Evolutionary conservation across 2,888 invertebrate genomes (phyloP).

Genomic region (Deilephila elpenor): DNA sequence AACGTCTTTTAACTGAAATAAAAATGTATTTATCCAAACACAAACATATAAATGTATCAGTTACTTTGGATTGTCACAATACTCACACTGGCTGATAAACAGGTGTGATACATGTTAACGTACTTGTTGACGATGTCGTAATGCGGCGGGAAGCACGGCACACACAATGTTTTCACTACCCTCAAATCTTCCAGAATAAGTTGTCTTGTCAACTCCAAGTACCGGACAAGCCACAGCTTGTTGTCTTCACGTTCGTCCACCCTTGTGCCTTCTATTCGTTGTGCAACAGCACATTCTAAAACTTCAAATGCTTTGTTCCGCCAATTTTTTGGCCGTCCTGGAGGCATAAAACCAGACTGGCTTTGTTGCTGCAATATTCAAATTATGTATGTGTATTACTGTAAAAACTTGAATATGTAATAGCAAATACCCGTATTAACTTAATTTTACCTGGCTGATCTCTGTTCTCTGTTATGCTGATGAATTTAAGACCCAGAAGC

Average conservation of each 20-base stretch:
- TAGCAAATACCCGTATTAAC: too few relatives aligned
- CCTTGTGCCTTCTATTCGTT: constrained; percentile 97
- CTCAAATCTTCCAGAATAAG: constrained; percentile 95
- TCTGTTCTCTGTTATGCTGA: too few relatives aligned
- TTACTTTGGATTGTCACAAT: not conserved
- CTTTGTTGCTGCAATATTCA: constrained; percentile 85
- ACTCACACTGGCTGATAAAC: constrained; percentile 91
- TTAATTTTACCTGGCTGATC: too few relatives aligned
- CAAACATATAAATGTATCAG: not conserved
- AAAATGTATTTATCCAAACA: constrained; percentile 1
- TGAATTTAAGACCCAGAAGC: too few relatives aligned
- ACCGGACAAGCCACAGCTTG: constrained; percentile 98
- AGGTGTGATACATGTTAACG: constrained; percentile 96
- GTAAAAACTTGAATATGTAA: too few relatives aligned
- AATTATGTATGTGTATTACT: too few relatives aligned
- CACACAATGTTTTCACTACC: constrained; percentile 94
- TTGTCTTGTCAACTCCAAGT: constrained; percentile 94
- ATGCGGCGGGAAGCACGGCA: constrained; percentile 97
- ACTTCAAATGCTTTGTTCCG: constrained; percentile 93
- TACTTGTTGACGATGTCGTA: constrained; percentile 97
- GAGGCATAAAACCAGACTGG: constrained; percentile 95
- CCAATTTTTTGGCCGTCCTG: constrained; percentile 97
- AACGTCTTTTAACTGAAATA: constrained; percentile 91
- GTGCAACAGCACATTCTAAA: constrained; percentile 90
- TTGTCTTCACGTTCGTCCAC: constrained; percentile 95